Conservation (phyloP, 2,797 vertebrate genomes). For the Australoheros facetus region DNA sequence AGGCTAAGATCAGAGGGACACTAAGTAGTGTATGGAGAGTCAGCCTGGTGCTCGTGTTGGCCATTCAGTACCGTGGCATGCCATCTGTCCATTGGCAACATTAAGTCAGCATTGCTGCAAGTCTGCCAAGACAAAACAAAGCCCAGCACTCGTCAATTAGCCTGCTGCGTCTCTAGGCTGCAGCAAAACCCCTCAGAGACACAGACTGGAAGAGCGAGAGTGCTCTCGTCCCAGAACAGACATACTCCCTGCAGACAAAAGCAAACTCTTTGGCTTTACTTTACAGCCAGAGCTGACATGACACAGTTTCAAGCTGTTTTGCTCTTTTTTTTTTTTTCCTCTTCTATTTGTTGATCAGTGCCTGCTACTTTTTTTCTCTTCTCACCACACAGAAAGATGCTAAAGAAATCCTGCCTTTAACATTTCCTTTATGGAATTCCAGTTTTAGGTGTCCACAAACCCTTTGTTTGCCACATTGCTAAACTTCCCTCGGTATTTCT, state of each 20-base stretch:
- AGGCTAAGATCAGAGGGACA: conserved; percentile 47
- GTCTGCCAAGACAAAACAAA: conserved; percentile 77
- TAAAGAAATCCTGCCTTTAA: not conserved
- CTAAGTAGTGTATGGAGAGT: conserved; percentile 35
- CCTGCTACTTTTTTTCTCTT: not conserved
- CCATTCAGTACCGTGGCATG: conserved; percentile 56
- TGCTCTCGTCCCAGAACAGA: conserved; percentile 43
- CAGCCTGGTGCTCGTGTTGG: conserved; percentile 47
- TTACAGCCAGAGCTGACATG: conserved; percentile 27
- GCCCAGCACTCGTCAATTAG: conserved; percentile 74
- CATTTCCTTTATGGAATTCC: not conserved
- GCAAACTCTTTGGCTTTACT: conserved; percentile 43
- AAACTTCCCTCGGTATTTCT: not conserved
- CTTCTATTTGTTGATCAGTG: not conserved
- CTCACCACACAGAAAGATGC: not conserved
- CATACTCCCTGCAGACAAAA: conserved; percentile 53
- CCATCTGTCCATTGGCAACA: conserved; percentile 75
- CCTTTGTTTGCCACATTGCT: not conserved
- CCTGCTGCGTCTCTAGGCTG: conserved; percentile 64
- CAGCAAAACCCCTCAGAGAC: conserved; percentile 50
- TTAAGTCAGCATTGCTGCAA: conserved; percentile 50
- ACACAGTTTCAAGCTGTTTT: conserved; percentile 40
- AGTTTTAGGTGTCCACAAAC: not conserved
- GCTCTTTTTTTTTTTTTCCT: not conserved
- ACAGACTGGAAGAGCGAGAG: conserved; percentile 47